Base-by-base conservation (phyloP, 2,797 vertebrate species). In the Cynopterus sphinx region DNA sequence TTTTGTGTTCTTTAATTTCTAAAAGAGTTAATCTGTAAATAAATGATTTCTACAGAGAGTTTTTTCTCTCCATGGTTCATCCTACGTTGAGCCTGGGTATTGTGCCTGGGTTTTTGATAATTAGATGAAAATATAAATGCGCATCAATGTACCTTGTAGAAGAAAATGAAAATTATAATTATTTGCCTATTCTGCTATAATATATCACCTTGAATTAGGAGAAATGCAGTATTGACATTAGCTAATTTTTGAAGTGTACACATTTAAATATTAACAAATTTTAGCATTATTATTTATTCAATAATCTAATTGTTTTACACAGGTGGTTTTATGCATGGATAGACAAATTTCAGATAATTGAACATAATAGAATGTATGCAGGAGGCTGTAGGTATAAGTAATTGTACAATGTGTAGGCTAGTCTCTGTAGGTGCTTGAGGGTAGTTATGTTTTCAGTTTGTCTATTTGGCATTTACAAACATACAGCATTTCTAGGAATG, bases 211-310 rank as follows among this genome's bases (percentile, higher is more conserved):
- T 95, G 77, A 88, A 86, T 61, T 31, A 87, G 67, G 11, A 94
- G 16, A 95, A 96, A 93, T 79, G 3, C 17, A 55, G 31, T 49
- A 41, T 61, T 90, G 82, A 43, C 24, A 39, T 55, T 94, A 88
- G 79, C 74, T 96, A 65, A 95, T 85, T 97, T 96, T 92, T 95
- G 33, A 97, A 97, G 71, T 84, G 12, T 75, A 61, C 1, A 13
- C 31, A 89, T 93, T 92, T 53, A 31, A 82, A 78, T 92, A 78
- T 59, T 49, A 93, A 93, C 22, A 77, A 71, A 87, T 93, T 97
- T 88, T n/a, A 95, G 24, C 13, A 94, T 74, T 93, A 61, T 70
- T 57, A 5, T 90, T 11, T 79, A 9, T 90, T 88, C n/a, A 88
- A 61, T 87, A 86, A 92, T 51, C 31, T 51, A 96, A 90, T 94